phyloP scores from a whole-genome alignment of 1,140 invertebrate genomes.

The Propsilocerus akamusi region DNA sequence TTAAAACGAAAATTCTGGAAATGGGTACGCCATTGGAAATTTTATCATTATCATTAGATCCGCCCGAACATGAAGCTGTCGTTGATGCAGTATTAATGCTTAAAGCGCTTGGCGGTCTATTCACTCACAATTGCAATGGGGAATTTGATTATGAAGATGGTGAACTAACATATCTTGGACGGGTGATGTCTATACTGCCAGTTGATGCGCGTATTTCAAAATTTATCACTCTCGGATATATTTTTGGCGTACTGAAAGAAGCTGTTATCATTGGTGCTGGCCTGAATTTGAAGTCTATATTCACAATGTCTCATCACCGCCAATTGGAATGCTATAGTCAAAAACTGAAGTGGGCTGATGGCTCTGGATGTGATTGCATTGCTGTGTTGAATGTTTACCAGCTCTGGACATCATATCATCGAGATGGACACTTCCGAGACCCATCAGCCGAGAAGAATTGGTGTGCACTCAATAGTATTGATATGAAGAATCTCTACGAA shows the following conservation, averaged over 20 bases:
- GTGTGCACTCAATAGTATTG: conserved; percentile 52
- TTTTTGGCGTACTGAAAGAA: conserved; percentile 71
- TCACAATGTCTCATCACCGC: conserved; percentile 50
- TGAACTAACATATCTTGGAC: conserved; percentile 75
- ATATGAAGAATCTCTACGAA: conserved; percentile 50
- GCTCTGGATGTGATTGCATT: conserved; percentile 69
- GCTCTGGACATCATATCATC: conserved; percentile 23
- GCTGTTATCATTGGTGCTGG: conserved; percentile 75
- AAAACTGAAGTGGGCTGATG: conserved; percentile 62
- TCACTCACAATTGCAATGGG: conserved; percentile 29
- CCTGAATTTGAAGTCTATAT: conserved; percentile 64
- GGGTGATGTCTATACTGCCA: conserved; percentile 63
- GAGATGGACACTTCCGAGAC: neutral
- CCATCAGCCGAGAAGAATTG: conserved; percentile 27
- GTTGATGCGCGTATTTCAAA: conserved; percentile 67
- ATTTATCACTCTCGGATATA: conserved; percentile 71
- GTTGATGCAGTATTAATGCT: conserved; percentile 58
- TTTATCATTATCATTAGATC: conserved; percentile 67
- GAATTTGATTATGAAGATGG: conserved; percentile 49
- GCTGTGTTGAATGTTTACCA: conserved; percentile 65
- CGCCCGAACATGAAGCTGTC: conserved; percentile 70
- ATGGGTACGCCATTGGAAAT: conserved; percentile 69
- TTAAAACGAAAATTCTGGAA: conserved; percentile 66
- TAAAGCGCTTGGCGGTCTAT: conserved; percentile 68
- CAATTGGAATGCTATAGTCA: conserved; percentile 53